Evolutionary conservation across 2,113 vertebrate genomes (phyloP).

Genomic region (Prinia subflava): DNA sequence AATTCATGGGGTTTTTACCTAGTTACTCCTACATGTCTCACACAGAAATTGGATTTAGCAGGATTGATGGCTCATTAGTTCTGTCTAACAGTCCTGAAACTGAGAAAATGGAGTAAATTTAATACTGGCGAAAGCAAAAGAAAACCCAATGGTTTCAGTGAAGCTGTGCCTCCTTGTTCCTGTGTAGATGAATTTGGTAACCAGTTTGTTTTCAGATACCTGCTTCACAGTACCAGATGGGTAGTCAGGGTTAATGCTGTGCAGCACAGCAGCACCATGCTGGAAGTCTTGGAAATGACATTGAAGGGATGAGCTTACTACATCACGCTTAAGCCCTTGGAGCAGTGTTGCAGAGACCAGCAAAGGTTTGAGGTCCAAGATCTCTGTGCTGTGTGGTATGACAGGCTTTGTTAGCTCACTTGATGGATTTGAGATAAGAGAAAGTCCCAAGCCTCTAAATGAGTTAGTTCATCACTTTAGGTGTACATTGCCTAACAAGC

Average conservation of each 20-base stretch:
- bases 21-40: background rate
- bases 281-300: background rate
- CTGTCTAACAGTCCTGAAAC: background rate
- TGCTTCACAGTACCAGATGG: background rate
- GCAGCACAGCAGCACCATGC: background rate
- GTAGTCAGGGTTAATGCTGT: background rate
- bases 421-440: background rate
- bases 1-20: accelerated
- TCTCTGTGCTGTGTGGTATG: background rate
- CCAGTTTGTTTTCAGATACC: background rate
- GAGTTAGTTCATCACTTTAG: background rate
- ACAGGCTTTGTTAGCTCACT: background rate
- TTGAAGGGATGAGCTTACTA: background rate
- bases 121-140: background rate
- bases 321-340: background rate
- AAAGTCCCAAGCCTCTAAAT: background rate
- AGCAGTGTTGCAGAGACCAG: background rate
- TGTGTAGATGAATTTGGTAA: background rate
- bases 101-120: background rate
- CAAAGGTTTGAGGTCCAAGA: background rate
- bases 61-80: background rate
- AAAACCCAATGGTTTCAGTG: background rate
- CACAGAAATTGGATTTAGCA: background rate
- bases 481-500: background rate
- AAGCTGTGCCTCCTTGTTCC: background rate